Evolutionary conservation across 2,797 vertebrate species (phyloP), one percentile per base, ranked within the genome.

Genomic region (Mastacembelus armatus): DNA sequence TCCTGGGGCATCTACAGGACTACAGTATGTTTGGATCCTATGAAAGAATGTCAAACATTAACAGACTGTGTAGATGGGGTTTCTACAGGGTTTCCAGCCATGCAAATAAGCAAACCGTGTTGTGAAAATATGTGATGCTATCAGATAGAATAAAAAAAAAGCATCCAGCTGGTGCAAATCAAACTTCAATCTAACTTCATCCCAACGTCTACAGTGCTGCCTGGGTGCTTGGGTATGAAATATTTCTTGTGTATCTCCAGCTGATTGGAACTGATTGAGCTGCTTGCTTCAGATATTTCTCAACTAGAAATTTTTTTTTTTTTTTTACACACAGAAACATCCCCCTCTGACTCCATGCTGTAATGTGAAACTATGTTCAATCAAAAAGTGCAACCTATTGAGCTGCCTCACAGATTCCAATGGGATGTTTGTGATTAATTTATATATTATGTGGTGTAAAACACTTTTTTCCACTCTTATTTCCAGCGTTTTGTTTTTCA

Each of bases 251-350:
- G 51, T 40, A 59, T 68, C 27, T 68, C 32, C 48, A 33, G 43
- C 55, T 15, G 56, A 83, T 65, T 42, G 55, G 64, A 54, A 63
- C 65, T 61, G 62, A 65, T 49, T 57, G 57, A 68, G 60, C 29
- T 19, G 8, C 42, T 30, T 38, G 26, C 30, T 18, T 54, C 33
- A 11, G 33, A 7, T 4, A 24, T 57, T 32, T 44, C 19, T 50
- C 8, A 35, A 62, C n/a, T n/a, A 18, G 38, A 70, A 11, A 19
- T 7, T 3, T 4, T 24, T 7, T 2, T 29, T 14, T 35, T 27
- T 68, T 7, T 21, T 0, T 32, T 33, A 24, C 5, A 26, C 1
- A 10, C 33, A 47, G 43, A 61, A 33, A 30, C 18, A 10, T 57
- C n/a, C 21, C 7, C 26, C 50, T 66, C 36, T 12, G 35, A 33